phyloP scores from a whole-genome alignment of 2,888 invertebrate genomes.

The Eristalinus sepulchralis region DNA sequence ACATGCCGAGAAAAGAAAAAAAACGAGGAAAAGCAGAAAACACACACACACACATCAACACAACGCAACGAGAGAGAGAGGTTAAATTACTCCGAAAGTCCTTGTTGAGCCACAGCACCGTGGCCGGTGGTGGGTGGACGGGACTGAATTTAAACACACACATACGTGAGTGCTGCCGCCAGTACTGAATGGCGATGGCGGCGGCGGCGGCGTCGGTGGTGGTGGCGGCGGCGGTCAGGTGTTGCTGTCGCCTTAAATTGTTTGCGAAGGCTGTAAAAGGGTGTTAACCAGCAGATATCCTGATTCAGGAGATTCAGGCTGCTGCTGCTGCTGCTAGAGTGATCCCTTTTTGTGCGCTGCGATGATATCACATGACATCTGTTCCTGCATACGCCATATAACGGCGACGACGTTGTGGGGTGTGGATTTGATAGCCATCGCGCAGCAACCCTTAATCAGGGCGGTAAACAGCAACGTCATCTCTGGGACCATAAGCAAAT shows the following conservation, averaged over 20 bases:
- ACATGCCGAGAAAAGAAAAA: background rate
- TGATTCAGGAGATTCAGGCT: slow-evolving; percentile 48
- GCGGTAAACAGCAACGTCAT: slow-evolving; percentile 62
- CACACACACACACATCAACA: background rate
- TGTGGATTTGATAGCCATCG: slow-evolving; percentile 54
- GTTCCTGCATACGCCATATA: slow-evolving; percentile 28
- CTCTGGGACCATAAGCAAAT: slow-evolving; percentile 55
- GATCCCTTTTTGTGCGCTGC: slow-evolving; percentile 43
- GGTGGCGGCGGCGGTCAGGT: slow-evolving; percentile 55
- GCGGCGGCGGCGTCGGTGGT: background rate
- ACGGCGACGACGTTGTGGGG: background rate
- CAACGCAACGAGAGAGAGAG: slow-evolving; percentile 1
- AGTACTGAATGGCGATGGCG: too few relatives aligned
- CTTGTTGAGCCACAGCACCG: slow-evolving; percentile 22
- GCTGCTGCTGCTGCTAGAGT: slow-evolving; percentile 46
- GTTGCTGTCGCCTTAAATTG: slow-evolving; percentile 67
- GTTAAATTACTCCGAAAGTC: slow-evolving; percentile 47
- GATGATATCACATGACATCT: slow-evolving; percentile 67
- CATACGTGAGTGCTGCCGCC: too few relatives aligned
- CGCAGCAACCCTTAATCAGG: slow-evolving; percentile 62
- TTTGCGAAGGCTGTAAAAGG: slow-evolving; percentile 68
- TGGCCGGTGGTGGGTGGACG: background rate
- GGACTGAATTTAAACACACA: slow-evolving; percentile 39
- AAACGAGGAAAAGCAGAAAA: too few relatives aligned
- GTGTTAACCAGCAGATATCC: slow-evolving; percentile 71